These are phyloP conservation scores for rat (Rattus norvegicus) DNA, from an alignment of 2,113 vertebrate species.

Conservation along the genomic window DNA sequence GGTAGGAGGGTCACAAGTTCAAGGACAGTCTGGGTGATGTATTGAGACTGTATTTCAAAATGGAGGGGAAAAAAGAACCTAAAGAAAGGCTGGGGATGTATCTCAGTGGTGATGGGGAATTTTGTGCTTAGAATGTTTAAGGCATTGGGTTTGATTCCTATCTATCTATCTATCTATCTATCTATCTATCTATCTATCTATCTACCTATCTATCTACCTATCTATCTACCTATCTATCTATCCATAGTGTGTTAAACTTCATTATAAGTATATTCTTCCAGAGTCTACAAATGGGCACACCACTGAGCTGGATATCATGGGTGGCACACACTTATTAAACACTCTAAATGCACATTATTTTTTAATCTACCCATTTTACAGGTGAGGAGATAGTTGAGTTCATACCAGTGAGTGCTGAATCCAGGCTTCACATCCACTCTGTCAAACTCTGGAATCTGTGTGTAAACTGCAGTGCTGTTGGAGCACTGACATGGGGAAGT, in stretches of 20 bases:
- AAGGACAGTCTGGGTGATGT: neutral
- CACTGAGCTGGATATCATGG: fast-evolving
- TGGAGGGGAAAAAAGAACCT: neutral
- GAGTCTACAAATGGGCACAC: neutral
- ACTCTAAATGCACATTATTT: neutral
- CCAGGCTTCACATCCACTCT: neutral
- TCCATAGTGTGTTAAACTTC: neutral
- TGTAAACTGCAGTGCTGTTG: neutral
- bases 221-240: no score
- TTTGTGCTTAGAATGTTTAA: neutral
- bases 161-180: no score
- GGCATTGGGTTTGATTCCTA: neutral
- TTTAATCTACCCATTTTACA: neutral
- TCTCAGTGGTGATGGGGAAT: neutral
- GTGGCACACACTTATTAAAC: no score
- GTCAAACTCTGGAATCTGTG: neutral
- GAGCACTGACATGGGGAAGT: neutral
- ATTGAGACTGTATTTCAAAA: neutral
- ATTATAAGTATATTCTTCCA: neutral
- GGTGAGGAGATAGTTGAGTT: neutral
- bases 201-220: no score
- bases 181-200: no score
- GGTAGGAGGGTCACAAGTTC: neutral
- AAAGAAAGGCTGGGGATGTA: neutral
- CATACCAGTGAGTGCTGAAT: neutral